These are phyloP conservation scores for Xiphias gladius DNA, from an alignment of 2,113 vertebrate species.

Conservation along the genomic window DNA sequence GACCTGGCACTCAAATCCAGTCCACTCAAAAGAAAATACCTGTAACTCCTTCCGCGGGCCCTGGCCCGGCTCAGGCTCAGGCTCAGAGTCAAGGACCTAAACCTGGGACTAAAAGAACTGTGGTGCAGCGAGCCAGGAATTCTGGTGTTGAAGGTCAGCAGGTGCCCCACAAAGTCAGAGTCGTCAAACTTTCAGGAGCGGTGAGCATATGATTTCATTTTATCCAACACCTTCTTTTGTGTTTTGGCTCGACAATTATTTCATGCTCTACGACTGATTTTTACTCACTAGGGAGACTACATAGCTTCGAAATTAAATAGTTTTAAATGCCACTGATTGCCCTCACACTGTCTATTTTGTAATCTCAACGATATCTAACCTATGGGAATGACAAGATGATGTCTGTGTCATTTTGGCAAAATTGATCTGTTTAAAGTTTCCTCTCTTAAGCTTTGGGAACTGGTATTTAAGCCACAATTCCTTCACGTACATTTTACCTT, in stretches of 20 bases:
- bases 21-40: constrained; percentile 67
- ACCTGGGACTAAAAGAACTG: constrained; percentile 91
- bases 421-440: constrained; percentile 80
- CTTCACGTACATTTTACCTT: constrained; percentile 64
- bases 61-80: constrained; percentile 74
- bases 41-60: constrained; percentile 69
- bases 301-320: constrained; percentile 55
- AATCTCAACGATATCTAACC: constrained; percentile 73
- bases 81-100: constrained; percentile 84
- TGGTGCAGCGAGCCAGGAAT: constrained; percentile 93
- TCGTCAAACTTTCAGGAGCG: constrained; percentile 93
- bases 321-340: constrained; percentile 68
- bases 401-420: constrained; percentile 77
- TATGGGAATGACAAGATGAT: constrained; percentile 74
- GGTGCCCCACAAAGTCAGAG: constrained; percentile 92
- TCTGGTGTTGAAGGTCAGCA: constrained; percentile 84
- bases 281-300: constrained; percentile 51
- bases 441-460: constrained; percentile 61
- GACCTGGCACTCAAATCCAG: constrained; percentile 64
- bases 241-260: constrained; percentile 66
- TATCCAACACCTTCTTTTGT: constrained; percentile 32
- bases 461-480: constrained; percentile 74
- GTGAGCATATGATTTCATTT: constrained; percentile 86
- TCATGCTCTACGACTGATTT: constrained; percentile 44
- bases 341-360: constrained; percentile 52